Percentiles rank a stretch among this genome's conserved stretches.
Conservation (phyloP, 2,113 vertebrate genomes). For the Lamprotornis superbus region DNA sequence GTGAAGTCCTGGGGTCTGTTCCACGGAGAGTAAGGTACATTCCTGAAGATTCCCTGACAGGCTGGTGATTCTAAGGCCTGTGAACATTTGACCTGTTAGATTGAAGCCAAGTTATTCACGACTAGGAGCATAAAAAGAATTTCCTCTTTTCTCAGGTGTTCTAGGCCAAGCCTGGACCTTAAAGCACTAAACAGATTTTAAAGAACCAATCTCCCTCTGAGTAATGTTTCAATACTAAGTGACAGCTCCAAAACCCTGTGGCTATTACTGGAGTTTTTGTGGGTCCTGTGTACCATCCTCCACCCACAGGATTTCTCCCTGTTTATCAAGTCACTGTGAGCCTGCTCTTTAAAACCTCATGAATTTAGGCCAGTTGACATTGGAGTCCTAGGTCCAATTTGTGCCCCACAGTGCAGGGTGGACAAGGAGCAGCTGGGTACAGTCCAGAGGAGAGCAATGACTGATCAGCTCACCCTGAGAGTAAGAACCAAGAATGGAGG, state of each 20-base stretch:
- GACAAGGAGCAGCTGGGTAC: not conserved
- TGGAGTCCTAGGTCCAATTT: not conserved
- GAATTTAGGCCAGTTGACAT: not conserved
- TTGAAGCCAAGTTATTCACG: not conserved
- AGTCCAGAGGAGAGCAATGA: not conserved
- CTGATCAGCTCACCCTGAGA: not conserved
- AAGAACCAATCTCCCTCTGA: not conserved
- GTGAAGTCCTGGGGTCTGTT: slow-evolving; percentile 78
- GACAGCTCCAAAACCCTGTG: not conserved
- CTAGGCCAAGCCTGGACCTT: not conserved
- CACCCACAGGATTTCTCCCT: not conserved
- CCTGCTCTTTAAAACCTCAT: not conserved
- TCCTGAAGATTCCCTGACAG: not conserved
- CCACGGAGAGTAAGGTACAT: slow-evolving; percentile 75
- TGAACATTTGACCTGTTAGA: not conserved
- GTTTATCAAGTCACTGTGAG: not conserved
- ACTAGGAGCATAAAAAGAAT: not conserved
- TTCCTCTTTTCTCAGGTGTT: not conserved
- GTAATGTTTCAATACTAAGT: not conserved
- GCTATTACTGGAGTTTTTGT: not conserved
- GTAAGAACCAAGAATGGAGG: not conserved
- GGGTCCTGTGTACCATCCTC: not conserved
- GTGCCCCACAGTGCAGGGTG: not conserved
- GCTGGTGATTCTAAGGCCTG: not conserved
- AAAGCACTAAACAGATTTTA: not conserved